These are phyloP conservation scores for Rutpela maculata DNA, from an alignment of 2,888 invertebrate species.

Conservation along the genomic window DNA sequence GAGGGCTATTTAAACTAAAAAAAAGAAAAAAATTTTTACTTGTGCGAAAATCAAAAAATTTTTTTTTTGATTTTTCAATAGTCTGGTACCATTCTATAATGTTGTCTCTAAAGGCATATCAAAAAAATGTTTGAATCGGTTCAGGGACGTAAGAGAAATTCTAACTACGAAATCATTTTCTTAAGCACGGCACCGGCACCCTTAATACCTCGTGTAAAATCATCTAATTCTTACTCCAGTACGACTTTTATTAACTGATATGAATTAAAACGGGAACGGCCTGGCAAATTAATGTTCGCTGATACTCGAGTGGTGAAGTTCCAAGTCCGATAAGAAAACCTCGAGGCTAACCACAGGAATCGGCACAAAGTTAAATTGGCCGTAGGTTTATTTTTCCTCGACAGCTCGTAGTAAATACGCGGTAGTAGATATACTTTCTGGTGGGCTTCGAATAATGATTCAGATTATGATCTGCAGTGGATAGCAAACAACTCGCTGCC, in stretches of 20 bases:
- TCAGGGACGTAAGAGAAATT: too few relatives aligned
- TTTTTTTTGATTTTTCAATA: too few relatives aligned
- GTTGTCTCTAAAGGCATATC: too few relatives aligned
- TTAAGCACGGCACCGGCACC: too few relatives aligned
- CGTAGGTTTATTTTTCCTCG: not conserved
- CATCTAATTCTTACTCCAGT: too few relatives aligned
- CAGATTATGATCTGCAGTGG: slow-evolving; percentile 50
- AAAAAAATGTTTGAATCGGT: too few relatives aligned
- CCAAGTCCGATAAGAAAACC: not conserved
- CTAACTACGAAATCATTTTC: too few relatives aligned
- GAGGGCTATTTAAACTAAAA: too few relatives aligned
- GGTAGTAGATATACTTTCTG: slow-evolving; percentile 27
- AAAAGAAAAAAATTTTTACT: too few relatives aligned
- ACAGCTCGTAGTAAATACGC: slow-evolving; percentile 8
- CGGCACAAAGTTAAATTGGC: not conserved
- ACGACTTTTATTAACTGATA: not conserved
- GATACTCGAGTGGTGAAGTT: not conserved
- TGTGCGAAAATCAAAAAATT: too few relatives aligned
- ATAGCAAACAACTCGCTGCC: slow-evolving; percentile 35
- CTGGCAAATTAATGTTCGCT: not conserved
- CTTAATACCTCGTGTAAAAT: too few relatives aligned
- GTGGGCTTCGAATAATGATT: slow-evolving; percentile 43
- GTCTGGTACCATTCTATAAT: too few relatives aligned
- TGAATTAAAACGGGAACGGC: not conserved
- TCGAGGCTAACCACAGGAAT: not conserved